phyloP scores from a whole-genome alignment of 30 jellyfish, hydroid and myxozoan genomes.

The Nemopilema nomurai region DNA sequence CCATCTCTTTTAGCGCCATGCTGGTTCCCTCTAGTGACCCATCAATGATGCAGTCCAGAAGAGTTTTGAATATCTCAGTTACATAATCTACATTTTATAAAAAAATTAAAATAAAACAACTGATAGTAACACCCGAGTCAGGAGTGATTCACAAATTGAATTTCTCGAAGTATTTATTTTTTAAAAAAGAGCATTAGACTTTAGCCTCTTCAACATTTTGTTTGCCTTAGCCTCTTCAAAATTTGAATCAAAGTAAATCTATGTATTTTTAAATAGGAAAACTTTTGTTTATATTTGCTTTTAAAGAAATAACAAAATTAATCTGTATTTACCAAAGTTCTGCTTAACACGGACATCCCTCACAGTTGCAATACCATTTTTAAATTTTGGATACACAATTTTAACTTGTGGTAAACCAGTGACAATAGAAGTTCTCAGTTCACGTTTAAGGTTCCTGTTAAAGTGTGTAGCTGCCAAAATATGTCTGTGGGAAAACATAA shows the following conservation, averaged over 20 bases:
- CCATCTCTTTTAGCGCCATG: neutral
- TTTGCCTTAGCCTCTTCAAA: neutral
- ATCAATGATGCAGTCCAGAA: neutral
- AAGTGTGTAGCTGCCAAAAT: slow-evolving; percentile 40
- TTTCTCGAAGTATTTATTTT: neutral
- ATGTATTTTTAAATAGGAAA: neutral
- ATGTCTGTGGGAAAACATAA: slow-evolving; percentile 7
- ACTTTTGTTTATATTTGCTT: neutral
- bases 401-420: neutral
- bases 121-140: neutral
- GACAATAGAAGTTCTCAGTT: slow-evolving; percentile 7
- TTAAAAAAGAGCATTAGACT: neutral
- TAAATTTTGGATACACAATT: slow-evolving; percentile 24
- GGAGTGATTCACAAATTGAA: neutral
- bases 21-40: neutral
- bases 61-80: neutral
- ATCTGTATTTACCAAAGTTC: slow-evolving; percentile 22
- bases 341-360: slow-evolving; percentile 24
- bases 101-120: neutral
- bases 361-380: slow-evolving; percentile 33
- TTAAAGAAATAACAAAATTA: neutral
- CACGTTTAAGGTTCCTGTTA: slow-evolving; percentile 29
- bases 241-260: neutral
- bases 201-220: no score
- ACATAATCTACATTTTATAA: neutral